Evolutionary conservation across 2,888 invertebrate genomes (phyloP), one percentile per base, ranked within the genome.

Genomic region (Tetrapedia diversipes): DNA sequence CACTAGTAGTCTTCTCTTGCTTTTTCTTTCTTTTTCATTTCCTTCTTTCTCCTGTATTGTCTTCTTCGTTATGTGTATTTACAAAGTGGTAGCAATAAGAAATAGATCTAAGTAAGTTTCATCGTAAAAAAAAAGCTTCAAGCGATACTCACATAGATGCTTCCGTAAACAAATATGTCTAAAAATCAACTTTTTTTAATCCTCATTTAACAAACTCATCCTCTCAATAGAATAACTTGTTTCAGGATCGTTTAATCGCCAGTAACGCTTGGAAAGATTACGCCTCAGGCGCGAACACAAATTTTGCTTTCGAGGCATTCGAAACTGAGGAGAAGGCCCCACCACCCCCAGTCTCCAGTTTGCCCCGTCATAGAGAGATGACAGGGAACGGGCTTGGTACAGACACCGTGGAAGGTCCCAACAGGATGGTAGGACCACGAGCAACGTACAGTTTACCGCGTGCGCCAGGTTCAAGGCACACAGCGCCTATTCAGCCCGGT

Each of bases 201-300:
- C n/a, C n/a, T n/a, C n/a, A n/a, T n/a, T n/a, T n/a, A n/a, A n/a
- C n/a, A n/a, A n/a, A n/a, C n/a, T n/a, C n/a, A n/a, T n/a, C n/a
- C n/a, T n/a, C n/a, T n/a, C n/a, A n/a, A n/a, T n/a, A n/a, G n/a
- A 8, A 57, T 32, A 37, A 59, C 10, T 49, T 14, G 1, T 90
- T 92, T 29, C 93, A 97, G 97, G 97, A 97, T 86, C 96, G 96
- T 85, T 92, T 97, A 57, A 96, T 97, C 84, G 95, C 96, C 27
- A 96, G 95, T 90, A 95, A 96, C 22, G 96, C 97, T 0, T 98
- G 98, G 97, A 97, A 97, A 90, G 97, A 97, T 89, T 97, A 97
- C 90, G 95, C 96, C 0, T 93, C 95, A 1, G 90, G 90, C 27
- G 94, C 95, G 1, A 97, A 96, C 91, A 97, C 97, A 0, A 98